Evolutionary conservation across 2,797 vertebrate genomes (phyloP).

Genomic region (Halcyon smyrnensis): DNA sequence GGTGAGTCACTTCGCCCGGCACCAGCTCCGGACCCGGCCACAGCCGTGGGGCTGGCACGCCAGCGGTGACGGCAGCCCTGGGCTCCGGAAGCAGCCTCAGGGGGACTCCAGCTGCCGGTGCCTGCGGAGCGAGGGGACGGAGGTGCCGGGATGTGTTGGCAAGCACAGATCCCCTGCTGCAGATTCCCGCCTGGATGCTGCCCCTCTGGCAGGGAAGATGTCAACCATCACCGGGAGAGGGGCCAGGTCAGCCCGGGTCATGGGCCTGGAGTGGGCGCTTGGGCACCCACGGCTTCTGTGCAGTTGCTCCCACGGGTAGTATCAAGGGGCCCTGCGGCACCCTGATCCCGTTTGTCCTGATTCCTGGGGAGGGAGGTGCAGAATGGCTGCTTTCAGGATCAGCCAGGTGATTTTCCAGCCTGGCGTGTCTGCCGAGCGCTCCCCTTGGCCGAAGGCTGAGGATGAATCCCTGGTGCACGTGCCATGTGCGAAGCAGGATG

Average conservation of each 20-base stretch:
- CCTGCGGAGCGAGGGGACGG: neutral
- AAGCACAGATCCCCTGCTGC: neutral
- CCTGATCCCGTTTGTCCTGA: slow-evolving; percentile 33
- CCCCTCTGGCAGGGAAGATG: neutral
- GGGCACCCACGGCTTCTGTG: neutral
- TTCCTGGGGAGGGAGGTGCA: slow-evolving; percentile 57
- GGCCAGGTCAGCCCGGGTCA: accelerated
- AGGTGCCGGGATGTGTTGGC: neutral
- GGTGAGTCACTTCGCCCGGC: neutral
- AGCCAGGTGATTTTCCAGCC: neutral
- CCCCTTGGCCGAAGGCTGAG: neutral
- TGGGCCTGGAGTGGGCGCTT: accelerated
- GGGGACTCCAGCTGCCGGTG: neutral
- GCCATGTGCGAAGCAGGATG: neutral
- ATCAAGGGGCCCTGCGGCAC: neutral
- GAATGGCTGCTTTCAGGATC: neutral
- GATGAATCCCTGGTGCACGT: slow-evolving; percentile 7
- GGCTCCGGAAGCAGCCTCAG: neutral
- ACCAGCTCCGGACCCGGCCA: neutral
- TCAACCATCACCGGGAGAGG: accelerated
- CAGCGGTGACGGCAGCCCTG: neutral
- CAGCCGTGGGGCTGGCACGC: neutral
- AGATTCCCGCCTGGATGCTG: neutral
- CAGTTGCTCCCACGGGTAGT: neutral
- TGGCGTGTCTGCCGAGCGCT: neutral